Conservation (phyloP, 2,888 invertebrate species). For the Apamea sordens region DNA sequence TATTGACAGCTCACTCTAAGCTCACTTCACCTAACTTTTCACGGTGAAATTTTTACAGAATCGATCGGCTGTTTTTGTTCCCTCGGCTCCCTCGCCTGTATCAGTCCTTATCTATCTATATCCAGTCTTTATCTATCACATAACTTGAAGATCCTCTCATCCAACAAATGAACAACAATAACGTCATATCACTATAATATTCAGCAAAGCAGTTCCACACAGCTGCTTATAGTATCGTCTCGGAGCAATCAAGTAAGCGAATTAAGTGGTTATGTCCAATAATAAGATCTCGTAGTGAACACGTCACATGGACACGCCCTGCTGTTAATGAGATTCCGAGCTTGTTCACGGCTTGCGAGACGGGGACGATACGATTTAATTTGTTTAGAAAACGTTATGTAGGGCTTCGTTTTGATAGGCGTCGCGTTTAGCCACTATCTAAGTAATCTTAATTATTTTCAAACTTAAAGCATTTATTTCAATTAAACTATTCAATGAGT, state of each 20-base stretch:
- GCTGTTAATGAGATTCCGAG: constrained; percentile 65
- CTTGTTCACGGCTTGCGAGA: constrained; percentile 32
- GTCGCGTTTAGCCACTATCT: background rate
- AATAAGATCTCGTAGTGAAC: constrained; percentile 66
- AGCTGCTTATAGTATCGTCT: constrained; percentile 51
- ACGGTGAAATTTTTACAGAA: too few relatives aligned
- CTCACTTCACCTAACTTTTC: too few relatives aligned
- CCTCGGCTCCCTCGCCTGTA: background rate
- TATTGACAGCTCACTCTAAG: too few relatives aligned
- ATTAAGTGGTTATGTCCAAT: constrained; percentile 69
- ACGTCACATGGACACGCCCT: constrained; percentile 61
- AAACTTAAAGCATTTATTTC: too few relatives aligned
- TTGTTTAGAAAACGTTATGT: background rate
- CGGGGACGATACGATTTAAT: constrained; percentile 53
- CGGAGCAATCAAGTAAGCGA: constrained; percentile 64
- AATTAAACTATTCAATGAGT: too few relatives aligned
- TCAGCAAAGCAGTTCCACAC: constrained; percentile 45
- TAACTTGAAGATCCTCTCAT: background rate
- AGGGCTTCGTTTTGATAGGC: background rate
- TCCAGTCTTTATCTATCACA: background rate
- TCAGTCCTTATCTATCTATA: background rate
- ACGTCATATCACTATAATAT: constrained; percentile 11
- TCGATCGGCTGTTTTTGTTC: background rate
- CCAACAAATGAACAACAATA: background rate
- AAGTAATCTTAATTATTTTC: background rate